Evolutionary conservation across 2,113 vertebrate species (phyloP).

Genomic region (Oryctolagus cuniculus): DNA sequence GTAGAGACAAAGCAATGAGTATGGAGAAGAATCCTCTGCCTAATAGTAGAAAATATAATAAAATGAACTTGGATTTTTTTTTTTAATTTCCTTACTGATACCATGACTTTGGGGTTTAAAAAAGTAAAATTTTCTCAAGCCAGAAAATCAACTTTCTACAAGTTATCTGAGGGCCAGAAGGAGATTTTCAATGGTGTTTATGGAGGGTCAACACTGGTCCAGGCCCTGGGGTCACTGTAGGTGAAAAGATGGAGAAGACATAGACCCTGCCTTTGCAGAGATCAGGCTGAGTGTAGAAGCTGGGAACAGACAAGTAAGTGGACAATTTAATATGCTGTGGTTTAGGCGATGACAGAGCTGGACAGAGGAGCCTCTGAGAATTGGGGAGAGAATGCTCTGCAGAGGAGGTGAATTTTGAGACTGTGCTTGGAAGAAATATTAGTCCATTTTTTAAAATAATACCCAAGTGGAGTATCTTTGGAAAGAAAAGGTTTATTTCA

Average conservation of each 20-base stretch:
- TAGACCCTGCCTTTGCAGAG: background rate
- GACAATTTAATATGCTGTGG: background rate
- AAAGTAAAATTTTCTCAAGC: constrained; percentile 30
- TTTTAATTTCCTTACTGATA: background rate
- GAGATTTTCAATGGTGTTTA: background rate
- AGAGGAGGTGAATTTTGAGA: constrained; percentile 15
- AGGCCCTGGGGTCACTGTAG: background rate
- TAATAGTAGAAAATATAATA: background rate
- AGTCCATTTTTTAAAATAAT: too few species aligned
- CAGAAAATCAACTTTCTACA: constrained; percentile 29
- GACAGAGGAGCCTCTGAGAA: background rate
- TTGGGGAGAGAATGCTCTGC: background rate
- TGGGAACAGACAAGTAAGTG: background rate
- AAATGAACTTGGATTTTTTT: background rate
- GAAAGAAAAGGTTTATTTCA: too few species aligned
- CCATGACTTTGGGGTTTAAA: background rate
- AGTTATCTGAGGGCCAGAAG: background rate
- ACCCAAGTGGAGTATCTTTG: too few species aligned
- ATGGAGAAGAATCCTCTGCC: constrained; percentile 1
- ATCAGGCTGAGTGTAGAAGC: background rate
- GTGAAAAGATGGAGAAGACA: background rate
- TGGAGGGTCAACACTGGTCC: background rate
- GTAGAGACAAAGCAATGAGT: background rate
- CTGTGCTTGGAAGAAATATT: background rate
- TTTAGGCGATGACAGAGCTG: background rate